These are phyloP conservation scores for Eumerus sabulonum DNA, from an alignment of 2,888 invertebrate species.

Conservation along the genomic window DNA sequence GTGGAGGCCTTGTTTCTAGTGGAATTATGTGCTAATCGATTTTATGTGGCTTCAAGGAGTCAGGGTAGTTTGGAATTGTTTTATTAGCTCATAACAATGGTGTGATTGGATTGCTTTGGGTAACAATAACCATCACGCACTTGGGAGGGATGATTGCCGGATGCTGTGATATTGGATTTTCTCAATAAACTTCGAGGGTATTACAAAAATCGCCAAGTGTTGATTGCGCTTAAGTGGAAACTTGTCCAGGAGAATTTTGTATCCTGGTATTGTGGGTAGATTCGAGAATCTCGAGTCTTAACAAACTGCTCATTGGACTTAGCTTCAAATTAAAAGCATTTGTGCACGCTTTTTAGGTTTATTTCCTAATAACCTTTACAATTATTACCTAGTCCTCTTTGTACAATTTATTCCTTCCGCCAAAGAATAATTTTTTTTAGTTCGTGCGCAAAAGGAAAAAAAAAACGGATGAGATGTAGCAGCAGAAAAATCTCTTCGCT, in stretches of 20 bases:
- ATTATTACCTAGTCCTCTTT: constrained; percentile 15
- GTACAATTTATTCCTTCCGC: neutral
- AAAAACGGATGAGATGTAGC: neutral
- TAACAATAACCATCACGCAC: neutral
- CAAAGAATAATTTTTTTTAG: neutral
- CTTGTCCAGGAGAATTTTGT: neutral
- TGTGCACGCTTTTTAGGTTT: neutral
- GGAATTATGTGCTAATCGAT: constrained; percentile 68
- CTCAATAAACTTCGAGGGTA: neutral
- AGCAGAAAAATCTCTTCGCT: neutral
- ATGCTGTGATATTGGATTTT: constrained; percentile 13
- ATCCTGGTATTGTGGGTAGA: too few species aligned
- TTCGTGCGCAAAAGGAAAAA: neutral
- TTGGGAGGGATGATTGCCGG: neutral
- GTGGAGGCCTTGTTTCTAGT: constrained; percentile 58
- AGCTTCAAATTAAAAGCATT: neutral
- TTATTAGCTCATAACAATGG: constrained; percentile 45
- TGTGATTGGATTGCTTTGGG: neutral
- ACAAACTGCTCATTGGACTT: neutral
- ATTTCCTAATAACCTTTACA: constrained; percentile 11
- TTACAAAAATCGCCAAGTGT: constrained; percentile 28
- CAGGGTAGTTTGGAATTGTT: constrained; percentile 31
- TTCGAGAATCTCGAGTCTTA: too few species aligned
- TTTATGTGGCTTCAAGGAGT: constrained; percentile 33
- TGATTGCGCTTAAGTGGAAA: constrained; percentile 7